phyloP scores from a whole-genome alignment of 2,113 vertebrate genomes.

The Emydocephalus ijimae region DNA sequence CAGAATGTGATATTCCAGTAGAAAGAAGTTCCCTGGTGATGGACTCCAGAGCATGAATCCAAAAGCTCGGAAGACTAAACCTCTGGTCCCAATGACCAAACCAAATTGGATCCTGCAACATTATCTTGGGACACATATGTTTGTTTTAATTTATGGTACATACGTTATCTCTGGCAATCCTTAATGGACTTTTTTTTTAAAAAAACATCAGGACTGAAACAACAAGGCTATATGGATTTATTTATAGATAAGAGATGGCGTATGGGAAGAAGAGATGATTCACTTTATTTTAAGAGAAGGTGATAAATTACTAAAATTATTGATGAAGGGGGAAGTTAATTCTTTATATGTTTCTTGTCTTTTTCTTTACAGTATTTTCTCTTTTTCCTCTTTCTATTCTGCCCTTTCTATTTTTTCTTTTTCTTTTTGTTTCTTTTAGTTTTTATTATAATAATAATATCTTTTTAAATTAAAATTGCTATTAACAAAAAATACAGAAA shows the following conservation, averaged over 20 bases:
- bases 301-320: not conserved
- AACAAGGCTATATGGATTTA: not conserved
- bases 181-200: not conserved
- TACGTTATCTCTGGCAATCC: not conserved
- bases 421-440: not conserved
- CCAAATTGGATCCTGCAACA: not conserved
- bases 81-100: not conserved
- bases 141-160: not conserved
- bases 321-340: not conserved
- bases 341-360: not conserved
- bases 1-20: not conserved
- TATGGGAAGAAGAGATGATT: not conserved
- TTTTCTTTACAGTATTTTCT: not conserved
- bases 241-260: not conserved
- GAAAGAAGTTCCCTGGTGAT: not conserved
- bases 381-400: not conserved
- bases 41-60: not conserved
- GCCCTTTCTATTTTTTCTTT: not conserved
- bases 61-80: not conserved
- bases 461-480: not conserved
- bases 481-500: not conserved
- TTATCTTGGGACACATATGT: not conserved
- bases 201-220: not conserved
- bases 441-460: not conserved
- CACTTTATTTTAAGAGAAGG: not conserved